Conservation (phyloP, 2,113 vertebrate species). For the Hippocampus mohnikei region DNA sequence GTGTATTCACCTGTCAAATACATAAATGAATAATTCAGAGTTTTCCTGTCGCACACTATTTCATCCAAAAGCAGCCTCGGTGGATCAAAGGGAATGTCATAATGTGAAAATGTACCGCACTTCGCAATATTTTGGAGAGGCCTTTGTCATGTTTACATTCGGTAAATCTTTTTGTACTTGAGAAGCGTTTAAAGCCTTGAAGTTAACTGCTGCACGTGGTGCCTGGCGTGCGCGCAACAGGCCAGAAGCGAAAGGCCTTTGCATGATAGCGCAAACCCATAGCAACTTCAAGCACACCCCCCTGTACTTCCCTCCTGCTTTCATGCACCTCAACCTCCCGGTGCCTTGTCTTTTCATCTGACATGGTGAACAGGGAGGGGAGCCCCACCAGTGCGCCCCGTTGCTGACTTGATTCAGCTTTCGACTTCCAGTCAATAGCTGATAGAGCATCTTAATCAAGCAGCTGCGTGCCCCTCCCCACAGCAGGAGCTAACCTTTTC, state of each 20-base stretch:
- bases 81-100: background rate
- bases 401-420: constrained; percentile 67
- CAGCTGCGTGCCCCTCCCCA: constrained; percentile 36
- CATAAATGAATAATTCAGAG: constrained; percentile 23
- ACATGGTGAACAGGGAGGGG: constrained; percentile 41
- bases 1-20: constrained; percentile 7
- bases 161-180: constrained; percentile 5
- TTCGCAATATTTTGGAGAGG: constrained; percentile 1
- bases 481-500: constrained; percentile 58
- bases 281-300: constrained; percentile 30
- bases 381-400: constrained; percentile 44
- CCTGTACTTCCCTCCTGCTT: constrained; percentile 26
- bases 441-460: constrained; percentile 66
- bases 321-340: constrained; percentile 42
- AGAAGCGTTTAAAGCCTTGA: constrained; percentile 39
- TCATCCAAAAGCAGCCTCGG: constrained; percentile 7
- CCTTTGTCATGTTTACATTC: constrained; percentile 1
- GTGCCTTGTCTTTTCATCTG: constrained; percentile 55
- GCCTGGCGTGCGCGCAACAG: constrained; percentile 15
- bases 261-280: constrained; percentile 46
- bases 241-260: constrained; percentile 34
- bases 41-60: constrained; percentile 14
- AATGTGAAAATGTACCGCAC: constrained; percentile 15
- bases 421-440: constrained; percentile 70
- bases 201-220: constrained; percentile 30